Base-by-base conservation (phyloP, 1,140 invertebrate genomes). In the Formica selysi region DNA sequence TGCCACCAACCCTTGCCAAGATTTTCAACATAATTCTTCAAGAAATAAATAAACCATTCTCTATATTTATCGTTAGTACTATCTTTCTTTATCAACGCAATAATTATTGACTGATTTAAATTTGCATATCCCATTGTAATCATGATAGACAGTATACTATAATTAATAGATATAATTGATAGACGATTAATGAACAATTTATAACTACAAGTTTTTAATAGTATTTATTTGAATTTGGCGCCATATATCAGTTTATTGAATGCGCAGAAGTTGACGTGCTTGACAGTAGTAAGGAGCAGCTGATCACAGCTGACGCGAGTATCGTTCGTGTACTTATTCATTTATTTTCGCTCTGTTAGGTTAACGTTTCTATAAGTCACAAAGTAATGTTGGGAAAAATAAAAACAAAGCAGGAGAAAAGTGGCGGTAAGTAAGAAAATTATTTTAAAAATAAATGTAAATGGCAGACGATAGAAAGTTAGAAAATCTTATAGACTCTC, bases 351-450 rank as follows among this genome's bases (percentile, higher is more conserved):
- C 38, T 19, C 41, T 74, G 19, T 76, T 89, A 89, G 87, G 87
- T 89, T 89, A 89, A 85, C 65, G 22, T 81, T 59, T 59, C 19
- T 29, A 36, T n/a, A 73, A 73, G 79, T 76, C 19, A 90, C 32
- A 85, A n/a, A 48, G 19, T 79, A 57, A 94, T 94, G 94, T 90
- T 94, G 68, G 89, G 86, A 19, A 94, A 92, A 90, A 91, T 92
- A 16, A 88, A 88, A 84, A 92, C 91, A 13, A 94, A 94, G 61
- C 93, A 93, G 65, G 92, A 93, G 32, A 94, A 94, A 83, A 83
- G 68, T 44, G 93, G 92, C 59, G 93, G 94, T 94, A 79, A 81
- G 86, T 87, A 36, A 10, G 10, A 76, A 67, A 36, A 84, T 65
- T 86, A 73, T 76, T 3, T 61, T 44, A 59, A 67, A 73, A 44